Conservation (phyloP, 2,888 invertebrate species). For the Eupeodes latifasciatus region DNA sequence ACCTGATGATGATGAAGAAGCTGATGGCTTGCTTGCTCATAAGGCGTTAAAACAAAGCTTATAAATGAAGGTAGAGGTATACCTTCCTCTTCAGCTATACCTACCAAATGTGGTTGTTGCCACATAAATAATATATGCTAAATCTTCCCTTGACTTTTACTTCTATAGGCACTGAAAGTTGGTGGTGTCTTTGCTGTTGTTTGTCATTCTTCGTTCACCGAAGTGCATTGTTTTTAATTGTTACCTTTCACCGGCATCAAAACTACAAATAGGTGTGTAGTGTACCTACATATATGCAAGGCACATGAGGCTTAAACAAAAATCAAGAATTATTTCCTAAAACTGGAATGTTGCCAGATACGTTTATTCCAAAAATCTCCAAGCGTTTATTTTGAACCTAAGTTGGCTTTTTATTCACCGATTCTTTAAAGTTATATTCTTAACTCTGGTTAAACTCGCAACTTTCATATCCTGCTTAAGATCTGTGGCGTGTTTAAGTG, state of each 20-base stretch:
- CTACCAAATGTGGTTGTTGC: slow-evolving; percentile 62
- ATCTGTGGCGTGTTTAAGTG: too few relatives aligned
- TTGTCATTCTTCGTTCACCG: not conserved
- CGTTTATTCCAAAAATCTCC: not conserved
- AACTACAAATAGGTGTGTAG: not conserved
- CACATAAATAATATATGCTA: slow-evolving; percentile 63
- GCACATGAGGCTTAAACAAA: not conserved
- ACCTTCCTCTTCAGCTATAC: too few relatives aligned
- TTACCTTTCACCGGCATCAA: slow-evolving; percentile 3
- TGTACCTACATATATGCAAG: too few relatives aligned
- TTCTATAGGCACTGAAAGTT: not conserved
- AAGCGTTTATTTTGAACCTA: not conserved
- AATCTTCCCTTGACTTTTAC: slow-evolving; percentile 34
- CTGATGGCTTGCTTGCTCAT: slow-evolving; percentile 43
- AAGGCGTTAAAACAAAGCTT: slow-evolving; percentile 55
- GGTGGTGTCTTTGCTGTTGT: not conserved
- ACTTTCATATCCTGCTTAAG: too few relatives aligned
- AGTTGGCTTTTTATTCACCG: not conserved
- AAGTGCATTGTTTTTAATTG: slow-evolving; percentile 56
- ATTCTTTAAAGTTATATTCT: too few relatives aligned
- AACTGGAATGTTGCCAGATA: not conserved
- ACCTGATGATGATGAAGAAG: not conserved
- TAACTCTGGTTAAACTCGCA: too few relatives aligned
- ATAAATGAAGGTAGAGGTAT: not conserved
- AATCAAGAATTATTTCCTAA: not conserved